Evolutionary conservation across 2,113 vertebrate species (phyloP).

Genomic region (Tragelaphus buxtoni): DNA sequence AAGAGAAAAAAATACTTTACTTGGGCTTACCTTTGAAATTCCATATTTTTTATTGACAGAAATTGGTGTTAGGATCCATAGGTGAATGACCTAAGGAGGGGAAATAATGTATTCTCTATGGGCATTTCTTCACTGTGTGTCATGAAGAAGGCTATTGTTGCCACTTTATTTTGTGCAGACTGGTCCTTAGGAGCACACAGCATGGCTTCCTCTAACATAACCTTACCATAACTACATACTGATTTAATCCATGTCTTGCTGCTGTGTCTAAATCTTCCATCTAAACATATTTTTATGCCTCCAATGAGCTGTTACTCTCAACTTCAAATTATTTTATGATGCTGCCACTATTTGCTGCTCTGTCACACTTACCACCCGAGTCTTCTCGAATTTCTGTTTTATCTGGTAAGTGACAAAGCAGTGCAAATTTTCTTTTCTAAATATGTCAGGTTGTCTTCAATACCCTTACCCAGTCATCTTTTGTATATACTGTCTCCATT

Average conservation of each 20-base stretch:
- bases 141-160: neutral
- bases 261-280: neutral
- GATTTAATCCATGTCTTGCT: neutral
- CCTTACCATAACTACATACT: neutral
- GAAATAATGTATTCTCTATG: neutral
- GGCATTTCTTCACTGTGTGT: neutral
- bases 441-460: neutral
- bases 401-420: neutral
- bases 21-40: neutral
- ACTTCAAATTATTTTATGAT: neutral
- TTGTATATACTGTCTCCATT: neutral
- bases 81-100: neutral
- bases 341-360: neutral
- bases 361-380: neutral
- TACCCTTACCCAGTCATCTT: neutral
- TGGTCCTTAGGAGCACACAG: neutral
- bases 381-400: neutral
- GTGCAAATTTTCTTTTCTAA: neutral
- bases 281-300: neutral
- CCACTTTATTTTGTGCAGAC: neutral
- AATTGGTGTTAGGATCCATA: neutral
- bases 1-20: neutral
- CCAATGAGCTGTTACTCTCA: neutral
- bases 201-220: neutral
- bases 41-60: neutral